Percentiles rank a stretch among this genome's conserved stretches.
Conservation (phyloP, 1,140 invertebrate species). For the Vanessa atalanta region DNA sequence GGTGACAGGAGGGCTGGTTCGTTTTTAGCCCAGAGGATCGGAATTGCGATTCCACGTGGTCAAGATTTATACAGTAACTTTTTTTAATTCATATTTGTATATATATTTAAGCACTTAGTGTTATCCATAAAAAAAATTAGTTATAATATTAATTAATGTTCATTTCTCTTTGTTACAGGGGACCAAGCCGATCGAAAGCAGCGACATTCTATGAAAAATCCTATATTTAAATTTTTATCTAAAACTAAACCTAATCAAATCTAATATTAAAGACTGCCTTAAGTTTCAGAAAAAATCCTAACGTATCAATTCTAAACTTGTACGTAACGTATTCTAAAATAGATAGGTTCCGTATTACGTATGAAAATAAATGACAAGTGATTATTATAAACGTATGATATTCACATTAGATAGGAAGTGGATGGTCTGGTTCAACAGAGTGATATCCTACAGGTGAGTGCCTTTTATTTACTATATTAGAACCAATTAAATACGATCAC, state of each 20-base stretch:
- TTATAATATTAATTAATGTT: slow-evolving; percentile 10
- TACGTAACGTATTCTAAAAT: slow-evolving; percentile 7
- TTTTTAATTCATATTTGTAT: too few relatives aligned
- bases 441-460: too few relatives aligned
- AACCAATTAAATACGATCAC: too few relatives aligned
- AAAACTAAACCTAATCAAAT: neutral
- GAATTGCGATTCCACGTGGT: too few relatives aligned
- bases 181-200: slow-evolving; percentile 47
- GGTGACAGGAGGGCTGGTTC: too few relatives aligned
- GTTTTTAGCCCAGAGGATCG: too few relatives aligned
- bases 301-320: neutral
- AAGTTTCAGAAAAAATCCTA: neutral
- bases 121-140: neutral
- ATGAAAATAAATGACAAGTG: neutral
- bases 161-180: slow-evolving; percentile 59
- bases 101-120: too few relatives aligned
- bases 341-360: neutral
- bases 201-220: neutral
- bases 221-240: slow-evolving; percentile 2
- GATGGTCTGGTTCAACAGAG: too few relatives aligned
- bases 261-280: neutral
- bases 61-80: too few relatives aligned
- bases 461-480: too few relatives aligned
- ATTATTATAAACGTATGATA: too few relatives aligned
- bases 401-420: too few relatives aligned